A percentile compares a stretch with the other conserved stretches of the same genome.
Evolutionary conservation across 1,140 invertebrate species (phyloP).

Genomic region (Eriosoma lanigerum): DNA sequence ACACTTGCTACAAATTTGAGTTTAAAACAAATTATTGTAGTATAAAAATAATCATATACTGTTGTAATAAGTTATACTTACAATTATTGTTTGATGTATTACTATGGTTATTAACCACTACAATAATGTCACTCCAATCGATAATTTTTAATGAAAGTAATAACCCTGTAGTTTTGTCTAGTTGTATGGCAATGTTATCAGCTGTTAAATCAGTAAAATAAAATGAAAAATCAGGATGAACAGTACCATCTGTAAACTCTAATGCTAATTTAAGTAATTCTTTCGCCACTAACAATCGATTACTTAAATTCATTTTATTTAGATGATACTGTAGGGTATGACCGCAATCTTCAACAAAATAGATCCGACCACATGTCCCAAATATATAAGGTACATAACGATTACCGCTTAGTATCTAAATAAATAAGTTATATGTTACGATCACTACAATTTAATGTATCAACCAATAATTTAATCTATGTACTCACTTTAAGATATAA

Average conservation of each 20-base stretch:
- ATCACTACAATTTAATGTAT: neutral
- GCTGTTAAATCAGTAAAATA: constrained; percentile 43
- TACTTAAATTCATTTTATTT: constrained; percentile 4
- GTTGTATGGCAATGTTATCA: constrained; percentile 31
- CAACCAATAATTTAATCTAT: neutral
- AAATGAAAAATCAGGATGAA: constrained; percentile 38
- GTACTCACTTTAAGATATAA: constrained; percentile 32
- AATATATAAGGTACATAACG: constrained; percentile 20
- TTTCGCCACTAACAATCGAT: neutral
- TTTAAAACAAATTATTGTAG: neutral
- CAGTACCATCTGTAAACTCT: constrained; percentile 34
- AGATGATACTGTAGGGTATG: constrained; percentile 2
- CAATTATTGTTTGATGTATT: neutral
- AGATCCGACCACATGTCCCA: neutral
- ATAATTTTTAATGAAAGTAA: constrained; percentile 29
- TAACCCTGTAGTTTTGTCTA: neutral
- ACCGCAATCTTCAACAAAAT: constrained; percentile 47
- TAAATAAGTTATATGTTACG: neutral
- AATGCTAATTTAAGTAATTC: constrained; percentile 29
- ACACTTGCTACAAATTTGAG: neutral
- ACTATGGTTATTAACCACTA: neutral
- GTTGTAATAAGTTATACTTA: neutral
- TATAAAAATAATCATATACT: too few relatives aligned
- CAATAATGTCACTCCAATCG: constrained; percentile 40
- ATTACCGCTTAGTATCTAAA: constrained; percentile 25